Evolutionary conservation across 1,140 invertebrate species (phyloP), one percentile per base, ranked within the genome.

Genomic region (Neuroterus valhalla): DNA sequence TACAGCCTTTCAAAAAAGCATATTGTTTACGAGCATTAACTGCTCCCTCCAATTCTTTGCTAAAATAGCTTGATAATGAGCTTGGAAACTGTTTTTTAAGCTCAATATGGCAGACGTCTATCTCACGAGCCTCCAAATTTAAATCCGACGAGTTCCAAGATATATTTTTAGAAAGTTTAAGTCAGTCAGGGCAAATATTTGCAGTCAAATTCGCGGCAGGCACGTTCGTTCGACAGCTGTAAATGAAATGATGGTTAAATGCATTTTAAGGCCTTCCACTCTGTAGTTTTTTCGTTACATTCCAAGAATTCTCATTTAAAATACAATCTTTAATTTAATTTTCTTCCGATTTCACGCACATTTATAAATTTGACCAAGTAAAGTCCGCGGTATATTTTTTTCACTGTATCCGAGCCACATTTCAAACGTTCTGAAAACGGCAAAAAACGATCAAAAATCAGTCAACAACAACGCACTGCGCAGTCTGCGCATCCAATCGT

Each of bases 1-100:
- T 42, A 50, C 75, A 62, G 73, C 75, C n/a, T 73, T 71, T 80
- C 74, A 80, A 69, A 77, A 73, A 46, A 76, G 69, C 78, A 76
- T 80, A 80, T 76, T 75, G 74, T 52, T 50, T 31, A 44, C n/a
- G 44, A 72, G 44, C 44, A 62, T n/a, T 6, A 15, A 31, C 23
- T 31, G 11, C 21, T 15, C 26, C 55, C 31, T 38, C 12, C n/a
- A 31, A 2, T 19, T 21, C 48, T 8, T 8, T 38, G 31, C n/a
- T 5, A 50, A 50, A 50, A 19, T 50, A 50, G 15, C 17, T 19
- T 26, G 4, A 26, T 3, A 26, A 55, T 26, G 2, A 15, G 14
- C 23, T 15, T 62, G 8, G 14, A 31, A n/a, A 62, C 2, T 62
- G 3, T 8, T 38, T 62, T 62, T 62, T 62, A 12, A 62, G 11